These are phyloP conservation scores for Brenthis ino DNA, from an alignment of 2,888 invertebrate genomes.

Conservation along the genomic window DNA sequence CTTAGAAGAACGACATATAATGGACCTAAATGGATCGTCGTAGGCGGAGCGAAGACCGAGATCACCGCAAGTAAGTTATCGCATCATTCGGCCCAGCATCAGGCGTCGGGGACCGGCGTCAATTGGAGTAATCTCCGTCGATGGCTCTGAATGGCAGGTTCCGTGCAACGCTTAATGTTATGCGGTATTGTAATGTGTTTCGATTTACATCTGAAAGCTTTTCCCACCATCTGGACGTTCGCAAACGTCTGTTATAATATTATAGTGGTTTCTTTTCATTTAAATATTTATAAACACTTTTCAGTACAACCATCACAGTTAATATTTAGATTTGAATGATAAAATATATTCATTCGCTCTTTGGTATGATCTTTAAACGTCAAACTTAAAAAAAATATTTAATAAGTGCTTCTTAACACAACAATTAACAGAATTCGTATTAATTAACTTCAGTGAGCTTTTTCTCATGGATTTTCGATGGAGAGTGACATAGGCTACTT, in stretches of 20 bases:
- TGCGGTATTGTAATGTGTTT: constrained; percentile 12
- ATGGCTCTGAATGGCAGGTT: not conserved
- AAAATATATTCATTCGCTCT: too few species aligned
- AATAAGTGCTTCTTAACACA: too few species aligned
- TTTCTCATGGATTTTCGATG: too few species aligned
- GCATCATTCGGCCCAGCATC: constrained; percentile 1
- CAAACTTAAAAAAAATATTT: too few species aligned
- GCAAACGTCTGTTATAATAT: not conserved
- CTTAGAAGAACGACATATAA: not conserved
- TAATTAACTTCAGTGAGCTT: too few species aligned
- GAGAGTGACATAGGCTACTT: too few species aligned
- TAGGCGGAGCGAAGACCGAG: not conserved
- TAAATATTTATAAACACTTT: too few species aligned
- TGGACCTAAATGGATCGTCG: too few species aligned
- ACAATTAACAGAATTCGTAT: too few species aligned
- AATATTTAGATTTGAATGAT: too few species aligned
- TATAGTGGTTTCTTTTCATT: not conserved
- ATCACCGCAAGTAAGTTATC: constrained; percentile 2
- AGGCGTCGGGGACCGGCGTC: not conserved
- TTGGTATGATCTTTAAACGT: too few species aligned
- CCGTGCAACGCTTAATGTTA: constrained; percentile 1
- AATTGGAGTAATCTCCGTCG: not conserved
- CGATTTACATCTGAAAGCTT: constrained; percentile 7
- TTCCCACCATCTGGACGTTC: not conserved
- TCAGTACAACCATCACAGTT: too few species aligned